Conservation (phyloP, 2,797 vertebrate genomes). For the Siniperca undulata region DNA sequence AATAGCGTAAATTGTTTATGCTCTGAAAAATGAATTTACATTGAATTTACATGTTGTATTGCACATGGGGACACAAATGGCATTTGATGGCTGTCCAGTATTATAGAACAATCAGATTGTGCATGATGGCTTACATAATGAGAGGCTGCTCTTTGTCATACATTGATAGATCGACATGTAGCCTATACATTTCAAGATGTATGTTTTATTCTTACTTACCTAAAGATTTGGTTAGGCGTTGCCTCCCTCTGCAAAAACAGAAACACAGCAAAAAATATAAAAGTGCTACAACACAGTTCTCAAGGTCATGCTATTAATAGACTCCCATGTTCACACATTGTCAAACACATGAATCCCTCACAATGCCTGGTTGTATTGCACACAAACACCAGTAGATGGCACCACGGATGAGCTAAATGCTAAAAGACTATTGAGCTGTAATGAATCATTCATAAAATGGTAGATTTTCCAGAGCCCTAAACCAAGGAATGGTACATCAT, state of each 20-base stretch:
- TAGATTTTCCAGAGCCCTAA: slow-evolving; percentile 12
- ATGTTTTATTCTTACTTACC: slow-evolving; percentile 59
- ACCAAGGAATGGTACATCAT: slow-evolving; percentile 16
- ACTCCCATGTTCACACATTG: slow-evolving; percentile 34
- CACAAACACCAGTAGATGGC: slow-evolving; percentile 69
- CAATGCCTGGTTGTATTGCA: slow-evolving; percentile 34
- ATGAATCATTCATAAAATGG: slow-evolving; percentile 32
- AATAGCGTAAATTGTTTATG: not conserved
- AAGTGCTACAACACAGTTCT: slow-evolving; percentile 31
- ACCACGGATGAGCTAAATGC: slow-evolving; percentile 37
- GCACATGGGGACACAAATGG: not conserved
- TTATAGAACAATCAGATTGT: slow-evolving; percentile 6
- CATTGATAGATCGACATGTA: not conserved
- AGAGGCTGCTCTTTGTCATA: not conserved
- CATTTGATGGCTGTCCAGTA: slow-evolving; percentile 2
- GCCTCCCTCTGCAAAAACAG: slow-evolving; percentile 75
- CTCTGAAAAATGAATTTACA: not conserved
- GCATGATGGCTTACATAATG: slow-evolving; percentile 8
- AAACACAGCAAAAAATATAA: slow-evolving; percentile 40
- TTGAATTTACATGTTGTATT: not conserved
- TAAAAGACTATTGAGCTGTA: not conserved
- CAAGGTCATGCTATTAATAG: slow-evolving; percentile 74
- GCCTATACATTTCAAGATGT: not conserved
- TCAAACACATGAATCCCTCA: slow-evolving; percentile 18
- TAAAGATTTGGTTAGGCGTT: slow-evolving; percentile 76